These are phyloP conservation scores for Python bivittatus DNA, from an alignment of 2,113 vertebrate genomes.

Conservation along the genomic window DNA sequence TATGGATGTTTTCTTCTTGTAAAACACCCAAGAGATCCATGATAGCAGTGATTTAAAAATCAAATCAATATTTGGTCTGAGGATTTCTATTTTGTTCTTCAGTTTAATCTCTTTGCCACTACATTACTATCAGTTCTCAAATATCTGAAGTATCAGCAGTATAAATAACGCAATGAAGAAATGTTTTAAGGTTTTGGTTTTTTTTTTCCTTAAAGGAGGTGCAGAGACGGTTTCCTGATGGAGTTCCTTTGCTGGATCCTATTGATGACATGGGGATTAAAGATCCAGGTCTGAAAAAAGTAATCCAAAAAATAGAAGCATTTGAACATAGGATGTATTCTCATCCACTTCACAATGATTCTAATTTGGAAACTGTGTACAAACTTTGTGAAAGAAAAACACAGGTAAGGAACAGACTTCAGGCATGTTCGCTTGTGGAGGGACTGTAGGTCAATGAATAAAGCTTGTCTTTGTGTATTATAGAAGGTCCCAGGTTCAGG, in stretches of 20 bases:
- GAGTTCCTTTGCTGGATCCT: conserved; percentile 90
- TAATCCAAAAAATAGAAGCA: conserved; percentile 95
- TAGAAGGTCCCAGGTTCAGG: neutral
- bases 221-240: conserved; percentile 94
- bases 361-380: conserved; percentile 86
- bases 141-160: neutral
- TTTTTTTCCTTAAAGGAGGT: conserved; percentile 81
- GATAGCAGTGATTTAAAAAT: neutral
- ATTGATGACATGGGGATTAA: conserved; percentile 98
- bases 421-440: neutral
- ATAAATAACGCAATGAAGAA: neutral
- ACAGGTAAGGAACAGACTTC: conserved; percentile 75
- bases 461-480: neutral
- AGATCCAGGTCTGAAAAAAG: conserved; percentile 91
- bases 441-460: fast-evolving
- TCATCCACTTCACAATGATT: conserved; percentile 92
- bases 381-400: conserved; percentile 97
- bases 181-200: neutral
- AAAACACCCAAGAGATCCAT: neutral
- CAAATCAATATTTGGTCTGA: neutral
- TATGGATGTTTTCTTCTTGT: neutral
- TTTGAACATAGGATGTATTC: conserved; percentile 98
- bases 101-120: neutral
- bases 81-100: neutral
- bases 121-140: neutral